Conservation (phyloP, 2,113 vertebrate genomes). For the Phalacrocorax pelagicus region DNA sequence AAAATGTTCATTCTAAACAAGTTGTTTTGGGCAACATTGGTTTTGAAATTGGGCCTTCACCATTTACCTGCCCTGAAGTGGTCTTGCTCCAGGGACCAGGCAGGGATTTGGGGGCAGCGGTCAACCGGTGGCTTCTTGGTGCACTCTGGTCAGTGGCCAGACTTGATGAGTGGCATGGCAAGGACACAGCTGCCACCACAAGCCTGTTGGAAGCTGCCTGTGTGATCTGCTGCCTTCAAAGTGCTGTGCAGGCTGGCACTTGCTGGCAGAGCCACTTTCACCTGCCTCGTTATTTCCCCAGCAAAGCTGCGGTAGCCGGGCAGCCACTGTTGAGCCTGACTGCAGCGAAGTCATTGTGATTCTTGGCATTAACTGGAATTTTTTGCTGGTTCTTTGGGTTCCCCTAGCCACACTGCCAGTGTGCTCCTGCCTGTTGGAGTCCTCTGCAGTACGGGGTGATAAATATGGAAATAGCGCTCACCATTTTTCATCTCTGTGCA, state of each 20-base stretch:
- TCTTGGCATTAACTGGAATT: constrained; percentile 60
- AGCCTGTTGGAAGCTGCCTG: not conserved
- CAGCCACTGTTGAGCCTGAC: constrained; percentile 27
- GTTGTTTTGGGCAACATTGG: rapidly evolving
- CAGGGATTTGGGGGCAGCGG: not conserved
- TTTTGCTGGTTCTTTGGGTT: constrained; percentile 12
- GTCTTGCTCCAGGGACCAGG: not conserved
- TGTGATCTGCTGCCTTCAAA: constrained; percentile 47
- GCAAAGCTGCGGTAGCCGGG: constrained; percentile 33
- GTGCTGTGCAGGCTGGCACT: not conserved
- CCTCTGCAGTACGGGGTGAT: not conserved
- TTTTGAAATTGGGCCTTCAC: not conserved
- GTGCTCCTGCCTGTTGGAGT: constrained; percentile 40
- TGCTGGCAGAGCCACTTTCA: not conserved
- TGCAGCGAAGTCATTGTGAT: constrained; percentile 40
- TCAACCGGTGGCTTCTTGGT: rapidly evolving
- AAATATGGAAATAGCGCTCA: constrained; percentile 35
- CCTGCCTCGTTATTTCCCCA: constrained; percentile 64
- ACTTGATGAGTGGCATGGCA: rapidly evolving
- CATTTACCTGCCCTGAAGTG: rapidly evolving
- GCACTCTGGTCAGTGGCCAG: rapidly evolving
- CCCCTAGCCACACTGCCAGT: not conserved
- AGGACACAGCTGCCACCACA: not conserved
- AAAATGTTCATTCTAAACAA: not conserved
- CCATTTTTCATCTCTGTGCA: not conserved